phyloP scores from a whole-genome alignment of 2,888 invertebrate genomes.

The Drosophila incognita region DNA sequence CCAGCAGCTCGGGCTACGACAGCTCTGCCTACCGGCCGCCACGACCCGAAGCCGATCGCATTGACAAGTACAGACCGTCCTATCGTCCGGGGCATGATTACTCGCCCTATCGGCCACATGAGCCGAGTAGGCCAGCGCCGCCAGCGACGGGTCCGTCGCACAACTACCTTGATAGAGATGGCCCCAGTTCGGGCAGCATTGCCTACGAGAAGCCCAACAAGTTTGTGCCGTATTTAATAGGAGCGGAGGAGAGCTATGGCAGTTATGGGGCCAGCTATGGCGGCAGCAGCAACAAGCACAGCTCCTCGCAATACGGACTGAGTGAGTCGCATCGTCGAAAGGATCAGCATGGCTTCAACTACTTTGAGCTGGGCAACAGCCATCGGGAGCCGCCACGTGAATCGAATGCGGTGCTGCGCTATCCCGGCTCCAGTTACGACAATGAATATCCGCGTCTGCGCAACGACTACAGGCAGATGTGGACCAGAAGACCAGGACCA shows the following conservation, averaged over 20 bases:
- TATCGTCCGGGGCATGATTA: constrained; percentile 81
- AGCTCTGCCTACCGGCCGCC: constrained; percentile 70
- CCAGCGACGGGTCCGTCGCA: constrained; percentile 62
- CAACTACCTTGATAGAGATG: constrained; percentile 82
- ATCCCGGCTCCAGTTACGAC: constrained; percentile 85
- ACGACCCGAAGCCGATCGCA: constrained; percentile 72
- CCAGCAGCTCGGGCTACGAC: constrained; percentile 83
- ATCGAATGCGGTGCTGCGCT: constrained; percentile 85
- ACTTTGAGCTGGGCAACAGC: constrained; percentile 85
- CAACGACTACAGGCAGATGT: constrained; percentile 83
- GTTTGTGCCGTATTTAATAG: constrained; percentile 87
- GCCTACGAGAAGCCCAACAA: constrained; percentile 80
- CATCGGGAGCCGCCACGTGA: constrained; percentile 80
- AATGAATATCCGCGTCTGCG: constrained; percentile 68
- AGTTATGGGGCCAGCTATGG: constrained; percentile 88
- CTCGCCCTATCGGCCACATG: constrained; percentile 81
- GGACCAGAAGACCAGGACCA: constrained; percentile 85
- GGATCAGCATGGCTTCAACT: constrained; percentile 84
- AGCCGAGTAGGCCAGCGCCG: constrained; percentile 51
- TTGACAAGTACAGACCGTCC: constrained; percentile 81
- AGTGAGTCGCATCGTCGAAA: constrained; percentile 82
- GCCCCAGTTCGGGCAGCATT: constrained; percentile 61
- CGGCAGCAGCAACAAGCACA: constrained; percentile 84
- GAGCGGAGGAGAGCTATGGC: constrained; percentile 86
- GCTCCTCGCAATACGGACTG: constrained; percentile 86